These are phyloP conservation scores for Melangyna quadrimaculata DNA, from an alignment of 2,888 invertebrate genomes.

Conservation along the genomic window DNA sequence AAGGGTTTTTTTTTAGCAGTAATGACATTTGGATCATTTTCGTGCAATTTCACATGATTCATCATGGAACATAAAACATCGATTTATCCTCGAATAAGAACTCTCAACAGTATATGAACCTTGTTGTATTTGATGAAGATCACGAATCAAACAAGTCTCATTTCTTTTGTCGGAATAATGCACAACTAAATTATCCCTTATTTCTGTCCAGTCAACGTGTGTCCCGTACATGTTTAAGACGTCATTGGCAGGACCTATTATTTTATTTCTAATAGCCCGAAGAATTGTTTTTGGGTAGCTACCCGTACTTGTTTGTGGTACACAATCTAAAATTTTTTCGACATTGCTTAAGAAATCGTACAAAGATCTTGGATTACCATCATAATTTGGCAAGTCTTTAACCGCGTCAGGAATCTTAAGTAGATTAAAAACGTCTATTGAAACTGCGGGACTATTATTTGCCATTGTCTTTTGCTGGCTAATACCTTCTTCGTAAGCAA, in stretches of 20 bases:
- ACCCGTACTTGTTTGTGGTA: not conserved
- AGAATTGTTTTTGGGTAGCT: not conserved
- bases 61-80: not conserved
- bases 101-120: not conserved
- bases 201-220: not conserved
- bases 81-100: not conserved
- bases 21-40: not conserved
- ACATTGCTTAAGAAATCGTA: not conserved
- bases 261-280: not conserved
- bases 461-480: not conserved
- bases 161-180: not conserved
- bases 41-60: not conserved
- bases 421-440: not conserved
- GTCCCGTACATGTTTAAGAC: not conserved
- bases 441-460: not conserved
- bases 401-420: not conserved
- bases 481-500: not conserved
- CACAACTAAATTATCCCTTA: not conserved
- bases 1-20: not conserved
- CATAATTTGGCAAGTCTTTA: not conserved
- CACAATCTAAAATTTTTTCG: not conserved
- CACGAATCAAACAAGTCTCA: not conserved
- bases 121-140: not conserved
- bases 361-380: not conserved
- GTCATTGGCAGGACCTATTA: not conserved